Base-by-base conservation (phyloP, 2,888 invertebrate genomes). In the Ashinkailepas kermadecensis region DNA sequence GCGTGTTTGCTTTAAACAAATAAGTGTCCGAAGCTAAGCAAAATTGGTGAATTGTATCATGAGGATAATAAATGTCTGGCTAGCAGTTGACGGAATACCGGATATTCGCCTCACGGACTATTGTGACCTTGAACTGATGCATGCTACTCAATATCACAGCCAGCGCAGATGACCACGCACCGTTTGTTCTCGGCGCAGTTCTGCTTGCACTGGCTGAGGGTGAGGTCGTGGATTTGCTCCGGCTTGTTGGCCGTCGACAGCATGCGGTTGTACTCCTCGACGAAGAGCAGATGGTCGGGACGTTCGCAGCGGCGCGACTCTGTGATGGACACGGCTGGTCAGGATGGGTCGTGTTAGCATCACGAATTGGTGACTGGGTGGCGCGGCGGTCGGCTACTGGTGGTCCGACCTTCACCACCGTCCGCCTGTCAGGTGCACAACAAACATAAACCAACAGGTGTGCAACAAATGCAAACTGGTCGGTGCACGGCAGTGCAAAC, bases 221-320 rank as follows among this genome's bases (percentile, higher is more conserved):
- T 58, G 58, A 78, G 21, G 13, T 78, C 57, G 23, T 23, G 78
- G 21, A 56, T 12, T 0, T n/a, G n/a, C 12, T 6, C 12, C 10
- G 23, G 78, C 23, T 78, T 78, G 78, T 58, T 58, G 58, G 78
- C 13, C 15, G 57, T 78, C 58, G 12, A 13, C 58, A 78, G 58
- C n/a, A 58, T 58, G 11, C 58, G 78, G 12, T 15, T 25, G 57
- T n/a, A n/a, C 78, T 78, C 78, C 78, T 58, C 78, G 58, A 78
- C 78, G 58, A 58, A 78, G 57, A 78, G 6, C 23, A 78, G 78
- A 58, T 78, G 78, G 23, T 78, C 58, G 23, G 23, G 57, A 11
- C 21, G 57, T 58, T 78, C n/a, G 58, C 78, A 78, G 3, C 57
- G 78, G 23, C 78, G 78, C 13, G n/a, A 21, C 78, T 78, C 78